A percentile compares a stretch with the other conserved stretches of the same genome.
These are phyloP conservation scores for Panzeria rudis DNA, from an alignment of 2,888 invertebrate genomes.

Conservation along the genomic window DNA sequence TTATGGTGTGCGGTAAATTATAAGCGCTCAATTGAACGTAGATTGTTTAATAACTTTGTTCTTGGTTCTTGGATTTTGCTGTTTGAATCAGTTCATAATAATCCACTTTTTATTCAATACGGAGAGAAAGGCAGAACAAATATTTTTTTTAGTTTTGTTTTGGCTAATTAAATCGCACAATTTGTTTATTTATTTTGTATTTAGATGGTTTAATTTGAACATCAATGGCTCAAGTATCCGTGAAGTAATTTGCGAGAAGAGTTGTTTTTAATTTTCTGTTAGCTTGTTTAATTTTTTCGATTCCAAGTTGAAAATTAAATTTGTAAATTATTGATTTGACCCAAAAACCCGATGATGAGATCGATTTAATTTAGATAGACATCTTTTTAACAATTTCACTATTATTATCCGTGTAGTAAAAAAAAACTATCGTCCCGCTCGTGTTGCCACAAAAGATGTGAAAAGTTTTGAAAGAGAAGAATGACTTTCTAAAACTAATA, in stretches of 20 bases:
- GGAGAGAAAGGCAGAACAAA: neutral
- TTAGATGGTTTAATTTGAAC: slow-evolving; percentile 9
- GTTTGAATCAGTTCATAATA: slow-evolving; percentile 53
- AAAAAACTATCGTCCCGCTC: slow-evolving; percentile 4
- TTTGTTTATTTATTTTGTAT: slow-evolving; percentile 15
- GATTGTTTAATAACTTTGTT: slow-evolving; percentile 63
- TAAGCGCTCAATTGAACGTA: slow-evolving; percentile 55
- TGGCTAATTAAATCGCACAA: slow-evolving; percentile 56
- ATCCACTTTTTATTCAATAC: slow-evolving; percentile 49
- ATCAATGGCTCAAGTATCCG: slow-evolving; percentile 28
- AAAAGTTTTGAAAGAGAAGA: neutral
- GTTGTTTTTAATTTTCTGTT: slow-evolving; percentile 5
- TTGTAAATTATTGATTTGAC: slow-evolving; percentile 31
- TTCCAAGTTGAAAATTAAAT: slow-evolving; percentile 4
- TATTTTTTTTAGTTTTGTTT: slow-evolving; percentile 36
- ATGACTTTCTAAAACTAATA: slow-evolving; percentile 19
- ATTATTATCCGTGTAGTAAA: neutral
- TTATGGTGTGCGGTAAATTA: slow-evolving; percentile 10
- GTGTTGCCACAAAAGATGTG: neutral
- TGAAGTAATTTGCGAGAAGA: slow-evolving; percentile 11
- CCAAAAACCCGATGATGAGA: neutral
- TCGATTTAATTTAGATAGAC: neutral
- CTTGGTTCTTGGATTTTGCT: slow-evolving; percentile 30
- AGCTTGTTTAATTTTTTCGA: neutral
- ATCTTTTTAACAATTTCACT: neutral